Conservation (phyloP, 2,113 vertebrate genomes). For the Tor tambroides region DNA sequence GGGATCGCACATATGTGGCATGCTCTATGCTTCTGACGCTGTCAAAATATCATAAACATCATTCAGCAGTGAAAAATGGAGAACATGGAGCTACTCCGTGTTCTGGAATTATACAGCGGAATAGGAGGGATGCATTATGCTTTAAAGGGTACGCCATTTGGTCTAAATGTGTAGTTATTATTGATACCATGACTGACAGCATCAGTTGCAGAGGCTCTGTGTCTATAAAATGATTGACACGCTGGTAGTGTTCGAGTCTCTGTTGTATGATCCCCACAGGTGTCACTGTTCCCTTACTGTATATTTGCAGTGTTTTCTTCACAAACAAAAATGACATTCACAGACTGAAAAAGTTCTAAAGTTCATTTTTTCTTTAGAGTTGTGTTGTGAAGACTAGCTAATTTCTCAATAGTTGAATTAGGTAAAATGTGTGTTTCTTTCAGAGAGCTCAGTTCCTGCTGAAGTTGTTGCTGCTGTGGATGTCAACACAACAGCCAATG, state of each 20-base stretch:
- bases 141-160: conserved; percentile 76
- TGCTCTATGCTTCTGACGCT: neutral
- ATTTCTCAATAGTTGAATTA: neutral
- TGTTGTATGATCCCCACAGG: conserved; percentile 30
- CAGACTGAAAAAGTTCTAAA: neutral
- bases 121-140: conserved; percentile 95
- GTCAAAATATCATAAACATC: neutral
- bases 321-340: neutral
- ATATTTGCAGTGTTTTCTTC: neutral
- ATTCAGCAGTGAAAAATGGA: neutral
- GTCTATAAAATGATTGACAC: neutral
- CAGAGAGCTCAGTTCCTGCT: conserved; percentile 81
- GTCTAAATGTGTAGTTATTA: neutral
- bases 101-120: conserved; percentile 92
- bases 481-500: conserved; percentile 91
- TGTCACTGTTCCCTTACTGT: conserved; percentile 49
- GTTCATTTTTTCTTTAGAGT: neutral
- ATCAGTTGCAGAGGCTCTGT: neutral
- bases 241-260: neutral
- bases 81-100: conserved; percentile 79
- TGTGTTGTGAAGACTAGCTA: neutral
- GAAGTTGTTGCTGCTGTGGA: conserved; percentile 91
- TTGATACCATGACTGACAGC: neutral
- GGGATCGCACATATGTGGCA: neutral
- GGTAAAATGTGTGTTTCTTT: conserved; percentile 42